These are phyloP conservation scores for Bombus confusus DNA, from an alignment of 1,140 invertebrate species.

Conservation along the genomic window DNA sequence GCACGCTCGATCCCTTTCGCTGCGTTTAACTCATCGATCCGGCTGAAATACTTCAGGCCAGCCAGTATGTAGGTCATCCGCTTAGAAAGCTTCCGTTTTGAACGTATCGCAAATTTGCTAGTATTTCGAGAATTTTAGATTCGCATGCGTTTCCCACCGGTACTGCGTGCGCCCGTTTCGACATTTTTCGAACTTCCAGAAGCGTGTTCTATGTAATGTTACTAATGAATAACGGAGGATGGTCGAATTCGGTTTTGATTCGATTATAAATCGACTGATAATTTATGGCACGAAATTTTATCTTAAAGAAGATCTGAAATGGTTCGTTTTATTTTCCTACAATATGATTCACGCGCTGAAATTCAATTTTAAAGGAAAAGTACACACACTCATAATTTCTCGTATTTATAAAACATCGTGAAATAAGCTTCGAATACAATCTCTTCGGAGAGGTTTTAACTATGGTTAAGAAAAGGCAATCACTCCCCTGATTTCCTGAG, in stretches of 20 bases:
- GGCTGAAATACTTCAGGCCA: background rate
- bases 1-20: background rate
- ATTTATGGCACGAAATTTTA: no score
- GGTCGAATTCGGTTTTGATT: background rate
- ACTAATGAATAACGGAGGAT: background rate
- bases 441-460: no score
- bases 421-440: no score
- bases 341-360: no score
- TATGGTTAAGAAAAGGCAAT: no score
- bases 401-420: no score
- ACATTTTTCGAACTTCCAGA: background rate
- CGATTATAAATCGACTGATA: no score
- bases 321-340: no score
- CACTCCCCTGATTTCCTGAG: no score
- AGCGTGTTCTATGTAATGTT: background rate
- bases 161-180: background rate
- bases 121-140: background rate
- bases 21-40: slow-evolving; percentile 20
- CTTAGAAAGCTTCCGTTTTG: slow-evolving; percentile 1
- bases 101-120: background rate
- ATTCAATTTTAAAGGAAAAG: no score
- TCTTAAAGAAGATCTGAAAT: no score
- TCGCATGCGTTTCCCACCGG: background rate
- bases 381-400: no score
- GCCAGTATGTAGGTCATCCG: slow-evolving; percentile 12